These are phyloP conservation scores for Oryzias dopingdopingensis DNA, from an alignment of 2,797 vertebrate genomes.

Conservation along the genomic window DNA sequence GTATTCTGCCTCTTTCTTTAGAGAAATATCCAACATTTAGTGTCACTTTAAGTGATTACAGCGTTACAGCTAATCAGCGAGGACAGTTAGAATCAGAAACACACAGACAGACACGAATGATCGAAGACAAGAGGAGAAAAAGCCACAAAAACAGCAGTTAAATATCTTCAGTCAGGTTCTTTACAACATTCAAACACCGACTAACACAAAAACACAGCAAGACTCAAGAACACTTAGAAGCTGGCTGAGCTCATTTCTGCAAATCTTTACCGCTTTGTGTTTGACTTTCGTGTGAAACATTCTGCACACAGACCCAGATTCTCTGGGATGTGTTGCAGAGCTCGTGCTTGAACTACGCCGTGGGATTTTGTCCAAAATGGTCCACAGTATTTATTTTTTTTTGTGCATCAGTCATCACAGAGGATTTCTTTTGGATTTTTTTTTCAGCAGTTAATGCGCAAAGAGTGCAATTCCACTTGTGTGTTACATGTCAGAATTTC, in stretches of 20 bases:
- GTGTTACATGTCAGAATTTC: slow-evolving; percentile 21
- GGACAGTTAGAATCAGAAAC: slow-evolving; percentile 49
- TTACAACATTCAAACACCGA: slow-evolving; percentile 57
- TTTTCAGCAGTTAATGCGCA: slow-evolving; percentile 17
- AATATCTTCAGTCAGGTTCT: slow-evolving; percentile 51
- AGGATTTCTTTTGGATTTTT: slow-evolving; percentile 17
- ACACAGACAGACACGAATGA: slow-evolving; percentile 44
- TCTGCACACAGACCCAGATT: slow-evolving; percentile 11
- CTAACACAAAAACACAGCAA: slow-evolving; percentile 40
- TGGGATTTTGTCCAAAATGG: slow-evolving; percentile 44
- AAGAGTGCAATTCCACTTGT: slow-evolving; percentile 4
- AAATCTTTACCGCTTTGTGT: slow-evolving; percentile 12
- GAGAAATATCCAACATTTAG: too few species aligned
- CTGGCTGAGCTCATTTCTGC: slow-evolving; percentile 24
- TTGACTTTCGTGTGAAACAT: slow-evolving; percentile 16
- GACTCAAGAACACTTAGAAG: slow-evolving; percentile 21
- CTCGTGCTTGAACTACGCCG: slow-evolving; percentile 10
- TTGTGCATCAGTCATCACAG: slow-evolving; percentile 24
- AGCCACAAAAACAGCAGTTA: slow-evolving; percentile 50
- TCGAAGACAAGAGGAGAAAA: slow-evolving; percentile 29
- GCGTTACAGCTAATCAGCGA: slow-evolving; percentile 22
- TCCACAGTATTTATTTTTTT: slow-evolving; percentile 48
- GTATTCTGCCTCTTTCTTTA: slow-evolving; percentile 23
- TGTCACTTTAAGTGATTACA: too few species aligned
- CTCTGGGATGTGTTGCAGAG: slow-evolving; percentile 23